Percentiles rank a stretch among this genome's conserved stretches.
Conservation (phyloP, 2,888 invertebrate species). For the Rotaria macrura region DNA sequence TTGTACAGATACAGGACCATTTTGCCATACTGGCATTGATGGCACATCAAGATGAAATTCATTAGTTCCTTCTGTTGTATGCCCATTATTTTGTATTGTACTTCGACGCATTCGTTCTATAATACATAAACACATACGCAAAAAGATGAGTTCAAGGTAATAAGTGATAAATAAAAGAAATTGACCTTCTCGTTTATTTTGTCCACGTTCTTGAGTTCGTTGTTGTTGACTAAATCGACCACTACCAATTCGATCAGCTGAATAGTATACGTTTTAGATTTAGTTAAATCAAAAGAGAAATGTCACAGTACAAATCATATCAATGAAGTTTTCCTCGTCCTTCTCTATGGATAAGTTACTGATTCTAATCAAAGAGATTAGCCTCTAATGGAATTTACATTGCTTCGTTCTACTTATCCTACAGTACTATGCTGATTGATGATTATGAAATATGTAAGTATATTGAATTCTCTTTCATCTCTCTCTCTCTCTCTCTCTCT, state of each 20-base stretch:
- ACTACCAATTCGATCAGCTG: not conserved
- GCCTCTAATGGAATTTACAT: not conserved
- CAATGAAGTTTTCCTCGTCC: too few relatives aligned
- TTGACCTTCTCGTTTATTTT: not conserved
- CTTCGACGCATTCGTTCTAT: conserved; percentile 4
- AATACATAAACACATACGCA: too few relatives aligned
- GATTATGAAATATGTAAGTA: too few relatives aligned
- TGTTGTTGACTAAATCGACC: not conserved
- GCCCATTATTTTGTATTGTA: not conserved
- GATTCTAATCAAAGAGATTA: not conserved
- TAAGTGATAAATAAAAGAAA: not conserved
- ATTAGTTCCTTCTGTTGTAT: not conserved
- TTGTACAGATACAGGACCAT: not conserved
- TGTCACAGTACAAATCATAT: too few relatives aligned
- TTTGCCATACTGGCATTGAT: not conserved
- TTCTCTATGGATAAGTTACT: not conserved
- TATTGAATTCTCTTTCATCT: not conserved
- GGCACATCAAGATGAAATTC: not conserved
- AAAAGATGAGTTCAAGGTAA: not conserved
- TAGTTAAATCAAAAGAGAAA: too few relatives aligned
- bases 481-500: not conserved
- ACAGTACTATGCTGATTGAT: not conserved
- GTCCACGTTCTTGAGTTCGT: not conserved
- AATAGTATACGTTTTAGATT: not conserved
- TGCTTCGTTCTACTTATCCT: not conserved